These are phyloP conservation scores for Panthera uncia DNA, from an alignment of 2,113 vertebrate genomes.

Conservation along the genomic window DNA sequence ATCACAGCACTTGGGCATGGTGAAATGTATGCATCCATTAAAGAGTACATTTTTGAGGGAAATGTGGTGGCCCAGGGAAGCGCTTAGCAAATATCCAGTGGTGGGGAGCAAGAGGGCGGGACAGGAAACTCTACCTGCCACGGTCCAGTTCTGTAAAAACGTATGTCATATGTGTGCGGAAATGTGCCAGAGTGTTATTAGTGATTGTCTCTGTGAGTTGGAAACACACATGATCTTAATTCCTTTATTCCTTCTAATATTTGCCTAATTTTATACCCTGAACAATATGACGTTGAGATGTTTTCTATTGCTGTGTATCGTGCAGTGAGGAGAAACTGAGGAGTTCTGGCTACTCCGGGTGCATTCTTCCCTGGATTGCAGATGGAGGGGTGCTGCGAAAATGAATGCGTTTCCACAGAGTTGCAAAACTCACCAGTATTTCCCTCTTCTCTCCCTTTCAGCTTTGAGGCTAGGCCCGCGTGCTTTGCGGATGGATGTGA, in stretches of 20 bases:
- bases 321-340: not conserved
- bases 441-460: not conserved
- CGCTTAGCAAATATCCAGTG: not conserved
- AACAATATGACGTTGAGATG: not conserved
- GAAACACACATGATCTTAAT: not conserved
- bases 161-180: not conserved
- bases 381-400: not conserved
- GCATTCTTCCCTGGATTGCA: not conserved
- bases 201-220: not conserved
- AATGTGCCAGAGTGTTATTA: not conserved
- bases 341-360: not conserved
- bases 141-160: not conserved
- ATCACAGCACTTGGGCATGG: not conserved
- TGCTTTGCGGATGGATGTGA: not conserved
- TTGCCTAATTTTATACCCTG: not conserved
- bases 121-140: not conserved
- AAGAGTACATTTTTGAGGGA: constrained; percentile 12
- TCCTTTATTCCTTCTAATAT: not conserved
- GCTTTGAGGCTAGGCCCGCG: not conserved
- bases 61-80: not conserved
- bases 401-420: rapidly evolving
- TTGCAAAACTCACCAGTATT: not conserved
- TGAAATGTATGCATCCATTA: not conserved
- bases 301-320: not conserved
- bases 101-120: not conserved